phyloP scores from a whole-genome alignment of 2,113 vertebrate genomes.

The Furnarius figulus region DNA sequence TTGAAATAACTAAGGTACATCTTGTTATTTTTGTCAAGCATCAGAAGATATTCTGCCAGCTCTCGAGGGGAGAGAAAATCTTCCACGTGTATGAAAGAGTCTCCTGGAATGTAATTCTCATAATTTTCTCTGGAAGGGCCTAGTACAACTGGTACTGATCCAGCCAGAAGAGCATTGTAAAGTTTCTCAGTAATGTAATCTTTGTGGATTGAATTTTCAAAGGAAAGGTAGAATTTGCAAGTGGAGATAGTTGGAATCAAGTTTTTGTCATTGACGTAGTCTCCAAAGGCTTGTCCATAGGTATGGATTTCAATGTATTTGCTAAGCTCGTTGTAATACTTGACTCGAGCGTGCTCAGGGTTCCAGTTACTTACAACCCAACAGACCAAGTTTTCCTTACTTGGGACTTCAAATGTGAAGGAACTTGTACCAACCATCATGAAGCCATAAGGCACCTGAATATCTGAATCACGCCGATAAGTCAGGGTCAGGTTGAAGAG shows the following conservation, averaged over 20 bases:
- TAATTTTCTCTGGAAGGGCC: constrained; percentile 93
- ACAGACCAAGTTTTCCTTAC: constrained; percentile 92
- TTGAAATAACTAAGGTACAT: constrained; percentile 94
- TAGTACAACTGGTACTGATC: constrained; percentile 91
- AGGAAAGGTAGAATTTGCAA: constrained; percentile 96
- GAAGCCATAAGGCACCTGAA: constrained; percentile 97
- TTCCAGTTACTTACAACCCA: constrained; percentile 99
- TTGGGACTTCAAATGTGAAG: constrained; percentile 90
- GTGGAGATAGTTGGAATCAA: constrained; percentile 92
- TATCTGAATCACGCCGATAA: constrained; percentile 92
- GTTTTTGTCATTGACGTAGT: constrained; percentile 90
- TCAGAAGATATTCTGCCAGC: constrained; percentile 91
- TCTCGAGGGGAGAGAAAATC: constrained; percentile 93
- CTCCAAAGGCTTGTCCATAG: constrained; percentile 92
- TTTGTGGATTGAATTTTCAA: constrained; percentile 97
- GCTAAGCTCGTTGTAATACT: constrained; percentile 95
- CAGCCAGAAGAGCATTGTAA: constrained; percentile 92
- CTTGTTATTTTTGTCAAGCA: constrained; percentile 93
- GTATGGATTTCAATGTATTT: constrained; percentile 94
- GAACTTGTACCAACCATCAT: constrained; percentile 85
- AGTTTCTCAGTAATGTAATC: constrained; percentile 98
- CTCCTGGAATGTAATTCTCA: constrained; percentile 93
- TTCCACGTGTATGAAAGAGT: constrained; percentile 95
- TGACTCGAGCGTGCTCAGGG: constrained; percentile 90
- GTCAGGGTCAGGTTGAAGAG: constrained; percentile 95